These are phyloP conservation scores for Parotocinclus haroldoi DNA, from an alignment of 2,797 vertebrate species.

Conservation along the genomic window DNA sequence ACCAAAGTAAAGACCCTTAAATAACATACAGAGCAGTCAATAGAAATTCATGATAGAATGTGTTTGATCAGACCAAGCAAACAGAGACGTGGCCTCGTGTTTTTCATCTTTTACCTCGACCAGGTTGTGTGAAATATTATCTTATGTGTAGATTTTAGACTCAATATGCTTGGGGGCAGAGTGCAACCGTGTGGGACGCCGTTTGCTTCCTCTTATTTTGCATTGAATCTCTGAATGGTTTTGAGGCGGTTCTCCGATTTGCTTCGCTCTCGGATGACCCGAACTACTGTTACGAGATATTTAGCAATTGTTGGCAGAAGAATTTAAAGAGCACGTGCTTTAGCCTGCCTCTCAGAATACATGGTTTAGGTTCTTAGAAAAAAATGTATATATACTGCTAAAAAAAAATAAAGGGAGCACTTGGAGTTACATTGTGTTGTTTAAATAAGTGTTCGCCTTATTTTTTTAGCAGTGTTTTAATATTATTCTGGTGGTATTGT, in stretches of 20 bases:
- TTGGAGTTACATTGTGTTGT: too few relatives aligned
- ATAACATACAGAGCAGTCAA: slow-evolving; percentile 68
- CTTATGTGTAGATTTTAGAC: not conserved
- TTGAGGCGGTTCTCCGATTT: slow-evolving; percentile 72
- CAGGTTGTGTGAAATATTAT: slow-evolving; percentile 9
- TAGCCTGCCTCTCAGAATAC: too few relatives aligned
- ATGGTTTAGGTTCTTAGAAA: too few relatives aligned
- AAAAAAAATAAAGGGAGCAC: too few relatives aligned
- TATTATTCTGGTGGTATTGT: too few relatives aligned
- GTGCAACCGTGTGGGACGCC: slow-evolving; percentile 40
- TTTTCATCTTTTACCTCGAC: slow-evolving; percentile 17
- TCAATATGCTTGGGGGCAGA: slow-evolving; percentile 18
- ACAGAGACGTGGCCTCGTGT: slow-evolving; percentile 69
- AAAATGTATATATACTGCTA: too few relatives aligned
- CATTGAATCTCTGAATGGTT: slow-evolving; percentile 58
- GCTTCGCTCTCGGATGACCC: slow-evolving; percentile 61
- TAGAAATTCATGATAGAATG: slow-evolving; percentile 80
- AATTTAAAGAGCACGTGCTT: too few relatives aligned
- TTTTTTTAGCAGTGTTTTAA: too few relatives aligned
- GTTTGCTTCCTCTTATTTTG: slow-evolving; percentile 57
- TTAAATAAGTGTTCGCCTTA: too few relatives aligned
- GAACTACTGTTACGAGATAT: slow-evolving; percentile 7
- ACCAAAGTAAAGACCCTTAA: slow-evolving; percentile 72
- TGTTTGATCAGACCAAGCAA: slow-evolving; percentile 69
- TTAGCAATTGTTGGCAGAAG: slow-evolving; percentile 6